Evolutionary conservation across 2,113 vertebrate genomes (phyloP).

Genomic region (Ornithorhynchus anatinus): DNA sequence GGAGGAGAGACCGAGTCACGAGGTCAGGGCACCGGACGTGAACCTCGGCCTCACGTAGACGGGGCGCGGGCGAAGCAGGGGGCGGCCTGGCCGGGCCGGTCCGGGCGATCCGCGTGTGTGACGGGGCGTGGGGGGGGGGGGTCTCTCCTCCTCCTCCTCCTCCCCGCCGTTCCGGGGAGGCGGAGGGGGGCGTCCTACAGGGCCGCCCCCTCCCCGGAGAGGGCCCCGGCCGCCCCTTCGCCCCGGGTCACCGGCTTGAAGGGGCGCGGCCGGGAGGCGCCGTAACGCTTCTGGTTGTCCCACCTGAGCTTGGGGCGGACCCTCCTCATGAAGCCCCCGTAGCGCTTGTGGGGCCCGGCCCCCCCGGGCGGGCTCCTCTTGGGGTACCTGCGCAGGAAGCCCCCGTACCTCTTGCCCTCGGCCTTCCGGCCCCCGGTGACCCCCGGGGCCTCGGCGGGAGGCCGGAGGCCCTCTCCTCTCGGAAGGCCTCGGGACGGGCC

Average conservation of each 20-base stretch:
- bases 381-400: conserved; percentile 86
- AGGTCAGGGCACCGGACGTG: too few species aligned
- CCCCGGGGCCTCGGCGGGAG: background rate
- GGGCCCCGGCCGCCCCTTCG: conserved; percentile 81
- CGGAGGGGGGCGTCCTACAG: conserved; percentile 66
- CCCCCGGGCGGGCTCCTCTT: conserved; percentile 73
- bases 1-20: too few species aligned
- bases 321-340: conserved; percentile 93
- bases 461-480: too few species aligned
- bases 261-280: conserved; percentile 90
- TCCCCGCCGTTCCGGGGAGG: too few species aligned
- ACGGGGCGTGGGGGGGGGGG: too few species aligned
- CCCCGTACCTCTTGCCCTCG: conserved; percentile 81
- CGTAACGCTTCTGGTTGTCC: conserved; percentile 95
- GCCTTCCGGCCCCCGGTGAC: conserved; percentile 37
- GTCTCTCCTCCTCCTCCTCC: too few species aligned
- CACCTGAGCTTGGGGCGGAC: conserved; percentile 93
- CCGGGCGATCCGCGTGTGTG: too few species aligned
- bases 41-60: too few species aligned
- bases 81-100: too few species aligned
- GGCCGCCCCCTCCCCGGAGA: conserved; percentile 72
- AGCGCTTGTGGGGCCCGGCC: conserved; percentile 91
- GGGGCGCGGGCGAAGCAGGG: too few species aligned
- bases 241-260: conserved; percentile 91
- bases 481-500: too few species aligned